phyloP scores from a whole-genome alignment of 1,140 invertebrate species.

The Sitophilus oryzae region DNA sequence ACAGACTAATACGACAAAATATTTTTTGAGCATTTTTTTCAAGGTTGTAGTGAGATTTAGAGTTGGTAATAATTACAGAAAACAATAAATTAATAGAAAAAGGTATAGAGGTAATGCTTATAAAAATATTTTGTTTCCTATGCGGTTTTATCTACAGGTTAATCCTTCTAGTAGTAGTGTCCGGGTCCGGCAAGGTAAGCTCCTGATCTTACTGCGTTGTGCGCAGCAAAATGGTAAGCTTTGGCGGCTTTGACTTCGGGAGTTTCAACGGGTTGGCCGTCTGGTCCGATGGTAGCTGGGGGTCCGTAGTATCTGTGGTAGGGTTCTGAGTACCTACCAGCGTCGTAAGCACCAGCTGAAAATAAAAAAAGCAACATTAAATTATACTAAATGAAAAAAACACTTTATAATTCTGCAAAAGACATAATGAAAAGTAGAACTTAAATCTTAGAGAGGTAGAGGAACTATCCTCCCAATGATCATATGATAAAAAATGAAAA shows the following conservation, averaged over 20 bases:
- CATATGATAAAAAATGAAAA: too few relatives aligned
- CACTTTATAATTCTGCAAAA: too few relatives aligned
- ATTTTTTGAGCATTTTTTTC: neutral
- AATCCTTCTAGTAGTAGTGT: slow-evolving; percentile 16
- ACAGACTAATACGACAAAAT: too few relatives aligned
- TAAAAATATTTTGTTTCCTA: too few relatives aligned
- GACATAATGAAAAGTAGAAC: too few relatives aligned
- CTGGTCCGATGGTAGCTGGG: slow-evolving; percentile 30
- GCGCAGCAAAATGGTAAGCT: slow-evolving; percentile 51
- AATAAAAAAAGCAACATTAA: slow-evolving; percentile 22
- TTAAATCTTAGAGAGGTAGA: too few relatives aligned
- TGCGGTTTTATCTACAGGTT: too few relatives aligned
- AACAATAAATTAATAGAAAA: neutral
- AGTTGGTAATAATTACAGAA: too few relatives aligned
- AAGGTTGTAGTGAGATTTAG: too few relatives aligned
- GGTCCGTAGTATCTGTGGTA: slow-evolving; percentile 25
- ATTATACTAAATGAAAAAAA: neutral
- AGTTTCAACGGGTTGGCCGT: slow-evolving; percentile 46
- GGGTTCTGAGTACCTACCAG: slow-evolving; percentile 43
- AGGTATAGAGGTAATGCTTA: too few relatives aligned
- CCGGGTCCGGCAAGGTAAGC: slow-evolving; percentile 2
- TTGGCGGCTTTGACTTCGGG: slow-evolving; percentile 56
- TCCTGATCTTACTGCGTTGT: slow-evolving; percentile 17
- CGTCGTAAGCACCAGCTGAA: slow-evolving; percentile 16
- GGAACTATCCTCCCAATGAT: too few relatives aligned